Base-by-base conservation (phyloP, 2,113 vertebrate genomes). In the Tyto alba region DNA sequence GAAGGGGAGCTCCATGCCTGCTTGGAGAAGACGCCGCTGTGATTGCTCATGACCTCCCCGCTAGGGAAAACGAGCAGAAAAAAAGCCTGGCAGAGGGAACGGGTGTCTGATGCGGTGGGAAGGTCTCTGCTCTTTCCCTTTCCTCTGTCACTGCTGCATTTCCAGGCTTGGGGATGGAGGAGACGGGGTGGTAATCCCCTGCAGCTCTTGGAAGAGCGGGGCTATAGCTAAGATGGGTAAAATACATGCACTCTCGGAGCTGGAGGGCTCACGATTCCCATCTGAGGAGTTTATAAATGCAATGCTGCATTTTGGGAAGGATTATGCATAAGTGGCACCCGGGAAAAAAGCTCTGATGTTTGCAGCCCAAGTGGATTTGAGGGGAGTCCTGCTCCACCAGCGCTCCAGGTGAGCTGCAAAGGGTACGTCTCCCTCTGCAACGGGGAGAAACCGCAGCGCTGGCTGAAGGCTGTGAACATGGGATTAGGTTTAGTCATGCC, bases 371-470 rank as follows among this genome's bases (percentile, higher is more conserved):
- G 3, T 62, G 59, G 13, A 52, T 91, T 30, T 53, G 62, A 75
- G 36, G 34, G 34, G 34, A 30, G 3, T n/a, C 12, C 30, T 75
- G 8, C 40, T 88, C 27, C 66, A 40, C 13, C 60, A 62, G 55
- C 0, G 6, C 43, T 68, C 36, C 30, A 55, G n/a, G 27, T 5
- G 11, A 50, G 5, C 34, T 53, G 43, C 25, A 66, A n/a, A 89
- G 34, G 17, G 16, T 27, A 6, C 0, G 2, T 6, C 5, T 19
- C 85, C 50, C 47, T 3, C 0, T 38, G 52, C 48, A 71, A 74
- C 0, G 0, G 53, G 34, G 22, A 88, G 75, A 85, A 76, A 79
- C 2, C 0, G 0, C 81, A 55, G 68, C 0, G 0, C 32, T 45
- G 38, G 52, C 63, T 2, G 2, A 72, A 75, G 62, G 71, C 43